Conservation (phyloP, 23 tunicate genomes). For the Halocynthia aurantium region DNA sequence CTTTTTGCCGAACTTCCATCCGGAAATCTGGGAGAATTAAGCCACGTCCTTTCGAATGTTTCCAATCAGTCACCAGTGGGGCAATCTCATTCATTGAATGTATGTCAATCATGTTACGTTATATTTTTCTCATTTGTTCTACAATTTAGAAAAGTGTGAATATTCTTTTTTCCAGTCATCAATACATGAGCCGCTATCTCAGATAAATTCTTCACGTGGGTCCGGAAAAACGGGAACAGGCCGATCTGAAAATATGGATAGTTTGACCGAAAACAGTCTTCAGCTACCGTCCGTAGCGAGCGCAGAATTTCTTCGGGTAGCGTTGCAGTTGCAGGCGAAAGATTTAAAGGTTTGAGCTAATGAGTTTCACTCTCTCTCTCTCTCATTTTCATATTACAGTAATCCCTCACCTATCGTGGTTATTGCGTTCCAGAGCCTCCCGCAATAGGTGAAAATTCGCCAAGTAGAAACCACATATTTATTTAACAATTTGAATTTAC, state of each 20-base stretch:
- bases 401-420: too few species aligned
- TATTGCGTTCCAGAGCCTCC: too few species aligned
- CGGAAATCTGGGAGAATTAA: neutral
- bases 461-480: too few species aligned
- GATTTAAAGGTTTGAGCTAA: constrained; percentile 43
- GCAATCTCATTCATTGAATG: too few species aligned
- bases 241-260: constrained; percentile 19
- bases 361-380: neutral
- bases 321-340: constrained; percentile 76
- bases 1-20: constrained; percentile 2
- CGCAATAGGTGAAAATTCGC: too few species aligned
- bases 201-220: neutral
- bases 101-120: too few species aligned
- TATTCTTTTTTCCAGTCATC: neutral
- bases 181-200: neutral
- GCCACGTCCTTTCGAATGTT: too few species aligned
- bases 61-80: too few species aligned
- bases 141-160: too few species aligned
- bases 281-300: constrained; percentile 78
- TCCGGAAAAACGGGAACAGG: neutral
- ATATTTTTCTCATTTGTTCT: too few species aligned
- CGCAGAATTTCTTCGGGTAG: constrained; percentile 61
- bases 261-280: constrained; percentile 60
- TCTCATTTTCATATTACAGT: neutral
- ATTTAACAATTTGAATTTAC: too few species aligned